Conservation (phyloP, 2,888 invertebrate species). For the Cistogaster globosa region DNA sequence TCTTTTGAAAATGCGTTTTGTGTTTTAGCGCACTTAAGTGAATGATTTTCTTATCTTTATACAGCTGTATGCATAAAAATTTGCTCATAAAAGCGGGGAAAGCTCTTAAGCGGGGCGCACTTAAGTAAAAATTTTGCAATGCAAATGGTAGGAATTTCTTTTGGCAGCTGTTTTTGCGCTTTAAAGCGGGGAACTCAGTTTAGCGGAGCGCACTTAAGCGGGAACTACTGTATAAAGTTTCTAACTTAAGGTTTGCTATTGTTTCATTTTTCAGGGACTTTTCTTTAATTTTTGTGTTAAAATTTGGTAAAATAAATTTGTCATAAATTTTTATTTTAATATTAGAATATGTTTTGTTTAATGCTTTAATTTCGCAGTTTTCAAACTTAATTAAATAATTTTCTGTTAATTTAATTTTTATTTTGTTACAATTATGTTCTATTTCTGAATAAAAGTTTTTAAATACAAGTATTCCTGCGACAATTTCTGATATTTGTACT, state of each 20-base stretch:
- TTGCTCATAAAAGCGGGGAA: too few relatives aligned
- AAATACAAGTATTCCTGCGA: conserved; percentile 18
- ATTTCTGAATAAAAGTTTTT: neutral
- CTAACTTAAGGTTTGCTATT: neutral
- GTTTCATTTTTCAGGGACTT: neutral
- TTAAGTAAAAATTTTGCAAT: too few relatives aligned
- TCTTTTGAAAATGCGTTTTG: too few relatives aligned
- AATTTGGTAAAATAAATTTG: conserved; percentile 18
- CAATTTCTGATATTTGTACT: conserved; percentile 12
- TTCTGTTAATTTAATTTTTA: neutral
- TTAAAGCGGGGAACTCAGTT: too few relatives aligned
- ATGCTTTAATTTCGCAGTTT: conserved; percentile 19
- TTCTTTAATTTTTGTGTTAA: conserved; percentile 13
- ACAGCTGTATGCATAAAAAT: too few relatives aligned
- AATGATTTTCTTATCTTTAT: too few relatives aligned
- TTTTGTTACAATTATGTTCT: conserved; percentile 26
- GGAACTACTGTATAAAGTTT: too few relatives aligned
- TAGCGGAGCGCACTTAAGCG: too few relatives aligned
- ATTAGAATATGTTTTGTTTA: conserved; percentile 21
- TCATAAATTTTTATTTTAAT: conserved; percentile 23
- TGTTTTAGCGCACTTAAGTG: too few relatives aligned
- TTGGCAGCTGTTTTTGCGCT: too few relatives aligned
- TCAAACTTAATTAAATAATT: conserved; percentile 1
- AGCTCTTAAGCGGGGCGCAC: too few relatives aligned
- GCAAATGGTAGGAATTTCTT: too few relatives aligned